These are phyloP conservation scores for Brachylomia viminalis DNA, from an alignment of 2,888 invertebrate genomes.

Conservation along the genomic window DNA sequence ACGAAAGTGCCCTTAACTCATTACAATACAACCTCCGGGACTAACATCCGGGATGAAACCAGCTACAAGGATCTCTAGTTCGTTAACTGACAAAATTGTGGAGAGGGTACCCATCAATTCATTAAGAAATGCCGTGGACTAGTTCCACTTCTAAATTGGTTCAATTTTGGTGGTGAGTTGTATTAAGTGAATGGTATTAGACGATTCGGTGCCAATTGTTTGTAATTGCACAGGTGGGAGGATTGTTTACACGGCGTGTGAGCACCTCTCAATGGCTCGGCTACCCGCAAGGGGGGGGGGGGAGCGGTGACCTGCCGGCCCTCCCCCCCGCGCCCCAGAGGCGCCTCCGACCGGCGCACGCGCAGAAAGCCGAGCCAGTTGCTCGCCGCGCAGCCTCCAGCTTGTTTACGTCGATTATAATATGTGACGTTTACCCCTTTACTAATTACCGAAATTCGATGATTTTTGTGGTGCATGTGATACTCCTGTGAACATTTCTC, in stretches of 20 bases:
- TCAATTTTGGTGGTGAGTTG: conserved; percentile 4
- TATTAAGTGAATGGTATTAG: conserved; percentile 34
- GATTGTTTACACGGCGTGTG: conserved; percentile 83
- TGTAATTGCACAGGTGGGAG: conserved; percentile 81
- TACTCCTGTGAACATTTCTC: conserved; percentile 58
- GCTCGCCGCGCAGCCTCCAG: conserved; percentile 89
- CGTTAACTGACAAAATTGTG: conserved; percentile 62
- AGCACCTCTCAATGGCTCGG: conserved; percentile 81
- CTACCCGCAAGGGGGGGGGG: conserved; percentile 77
- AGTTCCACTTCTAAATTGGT: conserved; percentile 10
- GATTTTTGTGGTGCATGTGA: conserved; percentile 69
- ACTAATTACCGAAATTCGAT: conserved; percentile 38
- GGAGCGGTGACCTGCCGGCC: conserved; percentile 78
- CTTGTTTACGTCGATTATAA: conserved; percentile 85
- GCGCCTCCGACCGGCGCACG: conserved; percentile 80
- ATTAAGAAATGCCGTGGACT: conserved; percentile 4
- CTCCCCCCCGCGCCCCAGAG: conserved; percentile 69
- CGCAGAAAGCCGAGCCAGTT: conserved; percentile 87
- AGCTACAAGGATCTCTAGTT: conserved; percentile 70
- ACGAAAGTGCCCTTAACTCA: conserved; percentile 56
- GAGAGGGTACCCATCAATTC: not conserved
- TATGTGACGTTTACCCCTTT: conserved; percentile 70
- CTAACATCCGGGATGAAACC: conserved; percentile 62
- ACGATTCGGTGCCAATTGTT: conserved; percentile 57
- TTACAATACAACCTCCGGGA: conserved; percentile 44